Evolutionary conservation across 2,888 invertebrate species (phyloP), one percentile per base, ranked within the genome.

Genomic region (Nineta flava): DNA sequence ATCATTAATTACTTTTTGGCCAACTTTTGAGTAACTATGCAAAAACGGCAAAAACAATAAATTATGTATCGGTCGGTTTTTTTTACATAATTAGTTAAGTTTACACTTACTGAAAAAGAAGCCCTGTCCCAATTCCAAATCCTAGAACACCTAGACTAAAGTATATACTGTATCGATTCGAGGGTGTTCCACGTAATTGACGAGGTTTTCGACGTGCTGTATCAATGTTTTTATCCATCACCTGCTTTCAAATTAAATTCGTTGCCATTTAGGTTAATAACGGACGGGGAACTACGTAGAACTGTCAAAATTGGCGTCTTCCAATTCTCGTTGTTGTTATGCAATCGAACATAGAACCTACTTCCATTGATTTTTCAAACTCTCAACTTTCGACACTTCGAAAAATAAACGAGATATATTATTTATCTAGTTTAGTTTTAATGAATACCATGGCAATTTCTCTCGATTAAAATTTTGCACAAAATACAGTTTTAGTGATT

Each of bases 151-250:
- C 47, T 1, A 32, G 3, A 1, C 17, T 15, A 17, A 47, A 9
- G 12, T 19, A 32, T 3, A 16, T 3, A 15, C 21, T 15, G 32
- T 31, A 35, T 16, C 35, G 34, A 47, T 35, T 35, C 17, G 47
- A 17, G 3, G 81, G 81, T 42, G 82, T 81, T 56, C 81, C 81
- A 63, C 69, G 71, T 52, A 78, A 65, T 67, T 73, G 71, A 64
- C 81, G 72, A 54, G 81, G 81, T 70, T 82, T 82, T 62, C 80
- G 57, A 44, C 62, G 55, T 50, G 55, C 59, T 50, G 61, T 60
- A 51, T 64, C 61, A 21, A 64, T 62, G 51, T 64, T 62, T 60
- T 60, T 26, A 15, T 43, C 48, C 34, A 48, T 47, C 21, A 45
- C 45, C 19, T 19, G 5, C n/a, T n/a, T n/a, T n/a, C n/a, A n/a